Evolutionary conservation across 2,797 vertebrate species (phyloP).

Genomic region (Acipenser oxyrinchus): DNA sequence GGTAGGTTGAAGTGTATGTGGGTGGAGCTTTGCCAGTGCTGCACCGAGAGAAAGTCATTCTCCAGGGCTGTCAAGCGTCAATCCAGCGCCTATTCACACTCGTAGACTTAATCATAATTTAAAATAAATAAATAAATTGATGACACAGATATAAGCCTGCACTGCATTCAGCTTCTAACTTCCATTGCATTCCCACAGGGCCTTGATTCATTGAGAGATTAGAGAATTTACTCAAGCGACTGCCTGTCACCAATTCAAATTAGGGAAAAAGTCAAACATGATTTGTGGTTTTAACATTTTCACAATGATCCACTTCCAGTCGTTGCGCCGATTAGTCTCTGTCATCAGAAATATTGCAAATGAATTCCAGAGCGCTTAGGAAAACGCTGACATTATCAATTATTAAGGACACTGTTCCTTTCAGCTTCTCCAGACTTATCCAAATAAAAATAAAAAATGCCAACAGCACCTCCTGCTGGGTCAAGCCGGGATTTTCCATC

Average conservation of each 20-base stretch:
- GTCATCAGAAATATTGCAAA: conserved; percentile 59
- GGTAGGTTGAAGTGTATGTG: no score
- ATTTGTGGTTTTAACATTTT: conserved; percentile 62
- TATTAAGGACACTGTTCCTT: conserved; percentile 37
- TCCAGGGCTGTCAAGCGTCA: no score
- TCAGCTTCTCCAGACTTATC: no score
- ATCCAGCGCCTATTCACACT: no score
- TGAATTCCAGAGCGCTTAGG: conserved; percentile 47
- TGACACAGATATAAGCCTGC: conserved; percentile 7
- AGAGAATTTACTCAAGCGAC: conserved; percentile 60
- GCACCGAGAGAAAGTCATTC: no score
- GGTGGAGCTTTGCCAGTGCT: no score
- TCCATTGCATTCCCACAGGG: no score
- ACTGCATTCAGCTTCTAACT: no score
- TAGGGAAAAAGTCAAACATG: conserved; percentile 55
- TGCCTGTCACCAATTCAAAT: conserved; percentile 61
- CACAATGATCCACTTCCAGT: conserved; percentile 43
- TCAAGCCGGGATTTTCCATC: no score
- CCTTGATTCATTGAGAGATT: conserved; percentile 66
- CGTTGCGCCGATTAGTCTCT: conserved; percentile 35
- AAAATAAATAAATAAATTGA: conserved; percentile 42
- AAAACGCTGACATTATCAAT: conserved; percentile 48
- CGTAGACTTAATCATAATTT: no score
- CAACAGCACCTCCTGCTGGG: no score
- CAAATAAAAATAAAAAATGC: no score